A percentile compares a stretch with the other conserved stretches of the same genome.
Evolutionary conservation across 2,888 invertebrate species (phyloP).

Genomic region (Spisula subtruncata): DNA sequence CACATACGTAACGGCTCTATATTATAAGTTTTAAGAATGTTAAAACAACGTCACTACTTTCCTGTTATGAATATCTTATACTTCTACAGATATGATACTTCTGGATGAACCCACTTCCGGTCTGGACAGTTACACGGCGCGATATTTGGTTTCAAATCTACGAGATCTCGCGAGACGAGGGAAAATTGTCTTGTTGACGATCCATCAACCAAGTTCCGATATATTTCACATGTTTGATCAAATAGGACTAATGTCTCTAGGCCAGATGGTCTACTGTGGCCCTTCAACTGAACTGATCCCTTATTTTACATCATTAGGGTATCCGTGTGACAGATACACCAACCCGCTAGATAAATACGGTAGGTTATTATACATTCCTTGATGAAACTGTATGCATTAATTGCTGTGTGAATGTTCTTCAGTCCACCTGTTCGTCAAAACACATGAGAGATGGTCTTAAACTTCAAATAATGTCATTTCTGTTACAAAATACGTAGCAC

Average conservation of each 20-base stretch:
- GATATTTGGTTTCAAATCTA: conserved; percentile 87
- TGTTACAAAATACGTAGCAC: too few species aligned
- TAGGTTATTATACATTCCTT: conserved; percentile 43
- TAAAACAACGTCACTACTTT: too few species aligned
- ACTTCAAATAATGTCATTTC: too few species aligned
- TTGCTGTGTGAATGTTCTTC: too few species aligned
- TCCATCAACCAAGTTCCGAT: conserved; percentile 88
- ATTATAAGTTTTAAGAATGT: too few species aligned
- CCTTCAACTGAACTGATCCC: conserved; percentile 94
- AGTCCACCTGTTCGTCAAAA: too few species aligned
- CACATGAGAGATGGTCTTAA: too few species aligned
- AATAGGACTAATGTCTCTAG: conserved; percentile 78
- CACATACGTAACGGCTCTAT: too few species aligned
- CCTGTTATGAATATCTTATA: neutral
- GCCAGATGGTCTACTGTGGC: conserved; percentile 91
- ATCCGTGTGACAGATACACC: conserved; percentile 98
- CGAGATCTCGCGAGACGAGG: conserved; percentile 76
- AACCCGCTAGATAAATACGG: conserved; percentile 98
- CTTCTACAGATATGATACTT: conserved; percentile 94
- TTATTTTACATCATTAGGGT: conserved; percentile 97
- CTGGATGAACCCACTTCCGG: conserved; percentile 96
- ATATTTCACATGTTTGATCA: conserved; percentile 75
- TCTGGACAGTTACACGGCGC: conserved; percentile 97
- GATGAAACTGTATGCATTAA: too few species aligned
- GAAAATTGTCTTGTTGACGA: conserved; percentile 93